Conservation (phyloP, 2,113 vertebrate species). For the Illadopsis cleaveri region DNA sequence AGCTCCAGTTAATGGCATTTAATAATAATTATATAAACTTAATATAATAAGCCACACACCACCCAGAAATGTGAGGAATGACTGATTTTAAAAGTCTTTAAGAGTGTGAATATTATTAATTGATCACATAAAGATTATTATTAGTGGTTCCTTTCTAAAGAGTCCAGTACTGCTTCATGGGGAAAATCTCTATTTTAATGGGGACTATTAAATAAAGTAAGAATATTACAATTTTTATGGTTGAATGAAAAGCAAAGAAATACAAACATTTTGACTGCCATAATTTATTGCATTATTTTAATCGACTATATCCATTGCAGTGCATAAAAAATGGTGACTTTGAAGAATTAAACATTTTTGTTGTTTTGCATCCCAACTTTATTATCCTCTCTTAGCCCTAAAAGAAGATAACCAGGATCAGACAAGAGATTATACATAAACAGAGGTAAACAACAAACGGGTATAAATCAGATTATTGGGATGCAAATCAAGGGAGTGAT, state of each 20-base stretch:
- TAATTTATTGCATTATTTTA: neutral
- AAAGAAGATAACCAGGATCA: constrained; percentile 26
- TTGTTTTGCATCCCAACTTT: neutral
- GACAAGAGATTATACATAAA: constrained; percentile 4
- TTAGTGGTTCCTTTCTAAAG: neutral
- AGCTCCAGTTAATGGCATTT: neutral
- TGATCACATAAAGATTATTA: neutral
- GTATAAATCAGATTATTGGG: constrained; percentile 19
- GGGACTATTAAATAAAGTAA: neutral
- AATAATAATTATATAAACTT: neutral
- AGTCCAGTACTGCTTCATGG: neutral
- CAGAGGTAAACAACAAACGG: constrained; percentile 24
- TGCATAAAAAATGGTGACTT: neutral
- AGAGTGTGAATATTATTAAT: neutral
- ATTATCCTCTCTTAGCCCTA: neutral
- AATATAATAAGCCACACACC: neutral
- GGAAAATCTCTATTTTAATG: neutral
- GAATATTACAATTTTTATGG: neutral
- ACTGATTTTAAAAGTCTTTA: neutral
- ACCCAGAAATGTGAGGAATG: neutral
- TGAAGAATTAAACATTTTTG: neutral
- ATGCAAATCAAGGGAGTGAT: neutral
- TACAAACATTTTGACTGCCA: neutral
- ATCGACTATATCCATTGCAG: neutral
- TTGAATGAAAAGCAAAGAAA: neutral